A percentile compares a stretch with the other conserved stretches of the same genome.
phyloP scores from a whole-genome alignment of 64 coral and sea anemone genomes.

The Trachythela sp. region DNA sequence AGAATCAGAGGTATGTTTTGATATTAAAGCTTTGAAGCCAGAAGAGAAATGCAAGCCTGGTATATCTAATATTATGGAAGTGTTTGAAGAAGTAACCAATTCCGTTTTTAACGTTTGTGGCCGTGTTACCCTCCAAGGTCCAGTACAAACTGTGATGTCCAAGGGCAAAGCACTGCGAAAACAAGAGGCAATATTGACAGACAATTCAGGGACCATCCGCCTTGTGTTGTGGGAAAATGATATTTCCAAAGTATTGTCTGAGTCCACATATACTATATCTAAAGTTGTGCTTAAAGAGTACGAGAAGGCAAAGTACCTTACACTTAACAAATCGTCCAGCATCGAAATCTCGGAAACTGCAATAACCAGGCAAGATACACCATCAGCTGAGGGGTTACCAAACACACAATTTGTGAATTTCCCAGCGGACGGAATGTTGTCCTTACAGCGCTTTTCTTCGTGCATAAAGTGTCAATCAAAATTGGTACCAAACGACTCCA shows the following conservation, averaged over 20 bases:
- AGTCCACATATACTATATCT: slow-evolving; percentile 37
- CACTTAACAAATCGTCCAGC: background rate
- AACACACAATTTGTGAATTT: slow-evolving; percentile 41
- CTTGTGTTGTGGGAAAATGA: slow-evolving; percentile 62
- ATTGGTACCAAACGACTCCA: slow-evolving; percentile 26
- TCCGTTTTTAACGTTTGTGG: background rate
- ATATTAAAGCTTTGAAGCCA: background rate
- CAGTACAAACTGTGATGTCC: slow-evolving; percentile 45
- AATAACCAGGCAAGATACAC: slow-evolving; percentile 47
- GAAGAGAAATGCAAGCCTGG: slow-evolving; percentile 16
- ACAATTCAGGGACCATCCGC: slow-evolving; percentile 33
- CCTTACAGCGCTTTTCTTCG: slow-evolving; percentile 36
- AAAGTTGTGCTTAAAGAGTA: slow-evolving; percentile 54
- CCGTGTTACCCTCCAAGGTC: slow-evolving; percentile 28
- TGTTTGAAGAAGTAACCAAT: background rate
- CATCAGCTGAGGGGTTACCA: slow-evolving; percentile 19
- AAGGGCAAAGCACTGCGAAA: slow-evolving; percentile 31
- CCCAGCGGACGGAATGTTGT: slow-evolving; percentile 58
- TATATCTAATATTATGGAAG: background rate
- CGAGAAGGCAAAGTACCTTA: slow-evolving; percentile 28
- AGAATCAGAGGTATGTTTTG: background rate
- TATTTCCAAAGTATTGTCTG: slow-evolving; percentile 49
- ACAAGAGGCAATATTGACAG: slow-evolving; percentile 56
- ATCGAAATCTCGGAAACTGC: slow-evolving; percentile 32
- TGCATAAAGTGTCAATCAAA: slow-evolving; percentile 67